Conservation (phyloP, 2,113 vertebrate species). For the Clupea harengus region DNA sequence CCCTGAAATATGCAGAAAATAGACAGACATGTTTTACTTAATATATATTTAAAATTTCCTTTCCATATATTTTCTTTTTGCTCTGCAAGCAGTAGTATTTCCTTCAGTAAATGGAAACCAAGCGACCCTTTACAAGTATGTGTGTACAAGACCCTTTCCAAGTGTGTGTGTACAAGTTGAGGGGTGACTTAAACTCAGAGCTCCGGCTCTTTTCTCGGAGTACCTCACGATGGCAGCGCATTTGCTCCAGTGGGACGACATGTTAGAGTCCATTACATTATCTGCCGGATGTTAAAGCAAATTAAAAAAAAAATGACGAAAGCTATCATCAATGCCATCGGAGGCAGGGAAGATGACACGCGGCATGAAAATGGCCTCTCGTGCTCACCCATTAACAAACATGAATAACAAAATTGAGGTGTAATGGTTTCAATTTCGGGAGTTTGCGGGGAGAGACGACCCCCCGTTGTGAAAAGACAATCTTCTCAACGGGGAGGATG, state of each 20-base stretch:
- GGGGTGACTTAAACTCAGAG: not conserved
- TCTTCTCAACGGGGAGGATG: conserved; percentile 61
- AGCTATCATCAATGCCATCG: conserved; percentile 51
- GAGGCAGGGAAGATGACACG: conserved; percentile 35
- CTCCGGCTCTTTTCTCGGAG: not conserved
- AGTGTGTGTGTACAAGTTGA: not conserved
- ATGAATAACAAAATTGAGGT: conserved; percentile 72
- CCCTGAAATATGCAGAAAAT: too few relatives aligned
- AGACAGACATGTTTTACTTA: too few relatives aligned
- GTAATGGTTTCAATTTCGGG: conserved; percentile 82
- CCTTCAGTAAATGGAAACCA: too few relatives aligned
- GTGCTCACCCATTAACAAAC: conserved; percentile 60
- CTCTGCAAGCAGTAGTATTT: too few relatives aligned
- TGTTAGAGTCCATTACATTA: conserved; percentile 34
- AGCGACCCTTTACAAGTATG: not conserved
- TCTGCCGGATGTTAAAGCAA: conserved; percentile 39
- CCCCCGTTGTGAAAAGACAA: conserved; percentile 74
- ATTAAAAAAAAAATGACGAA: too few relatives aligned
- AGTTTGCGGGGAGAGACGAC: conserved; percentile 71
- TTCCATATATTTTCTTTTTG: too few relatives aligned
- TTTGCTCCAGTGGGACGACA: conserved; percentile 21
- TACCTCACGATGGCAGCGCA: conserved; percentile 5
- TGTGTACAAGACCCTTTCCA: too few relatives aligned
- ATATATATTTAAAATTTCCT: too few relatives aligned
- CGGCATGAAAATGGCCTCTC: conserved; percentile 55